These are phyloP conservation scores for Anas platyrhynchos DNA, from an alignment of 2,113 vertebrate species.

Conservation along the genomic window DNA sequence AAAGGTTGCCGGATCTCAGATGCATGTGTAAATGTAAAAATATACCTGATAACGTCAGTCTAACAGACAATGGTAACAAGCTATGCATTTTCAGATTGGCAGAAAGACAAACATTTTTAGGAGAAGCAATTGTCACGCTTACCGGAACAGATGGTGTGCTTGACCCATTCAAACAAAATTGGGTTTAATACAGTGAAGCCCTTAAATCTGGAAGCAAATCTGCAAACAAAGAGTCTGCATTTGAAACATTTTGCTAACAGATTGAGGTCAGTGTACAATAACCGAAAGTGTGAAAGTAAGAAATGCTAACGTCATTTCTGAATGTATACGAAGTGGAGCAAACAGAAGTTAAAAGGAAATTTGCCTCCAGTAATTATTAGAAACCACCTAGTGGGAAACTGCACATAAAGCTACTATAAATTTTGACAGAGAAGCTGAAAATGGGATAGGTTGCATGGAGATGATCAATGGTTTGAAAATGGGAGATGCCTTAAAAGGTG, in stretches of 20 bases:
- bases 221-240: not conserved
- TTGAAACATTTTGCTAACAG: not conserved
- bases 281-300: not conserved
- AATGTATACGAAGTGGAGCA: not conserved
- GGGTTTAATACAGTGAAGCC: not conserved
- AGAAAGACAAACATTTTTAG: not conserved
- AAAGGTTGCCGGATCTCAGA: not conserved
- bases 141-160: not conserved
- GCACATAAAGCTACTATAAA: not conserved
- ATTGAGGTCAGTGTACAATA: not conserved
- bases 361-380: not conserved
- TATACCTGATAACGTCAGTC: not conserved
- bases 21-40: not conserved
- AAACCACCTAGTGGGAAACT: not conserved
- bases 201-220: not conserved
- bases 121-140: not conserved
- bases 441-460: not conserved
- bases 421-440: not conserved
- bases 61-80: not conserved
- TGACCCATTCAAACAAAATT: not conserved
- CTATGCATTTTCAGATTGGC: not conserved
- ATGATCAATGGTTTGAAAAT: not conserved
- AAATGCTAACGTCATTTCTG: not conserved
- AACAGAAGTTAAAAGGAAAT: not conserved
- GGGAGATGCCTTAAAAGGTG: not conserved